Conservation (phyloP, 2,113 vertebrate species). For the Cervus canadensis region DNA sequence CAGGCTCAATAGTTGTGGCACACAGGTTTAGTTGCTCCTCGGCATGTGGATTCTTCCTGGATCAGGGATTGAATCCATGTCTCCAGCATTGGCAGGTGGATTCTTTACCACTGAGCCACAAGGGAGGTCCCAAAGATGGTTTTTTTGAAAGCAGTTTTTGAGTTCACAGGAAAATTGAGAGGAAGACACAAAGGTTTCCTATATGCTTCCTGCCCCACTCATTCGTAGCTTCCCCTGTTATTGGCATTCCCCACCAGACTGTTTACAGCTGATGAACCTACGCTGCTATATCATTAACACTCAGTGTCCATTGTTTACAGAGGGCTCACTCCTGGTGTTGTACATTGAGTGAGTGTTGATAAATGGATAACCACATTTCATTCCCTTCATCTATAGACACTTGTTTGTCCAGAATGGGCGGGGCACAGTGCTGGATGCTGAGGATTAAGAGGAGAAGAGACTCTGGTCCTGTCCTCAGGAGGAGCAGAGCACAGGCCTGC, state of each 20-base stretch:
- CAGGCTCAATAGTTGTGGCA: background rate
- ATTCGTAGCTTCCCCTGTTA: rapidly evolving
- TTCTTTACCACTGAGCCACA: background rate
- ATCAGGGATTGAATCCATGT: background rate
- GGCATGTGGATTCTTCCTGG: background rate
- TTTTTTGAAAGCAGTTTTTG: background rate
- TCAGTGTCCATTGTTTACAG: background rate
- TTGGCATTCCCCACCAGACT: background rate
- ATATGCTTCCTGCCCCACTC: background rate
- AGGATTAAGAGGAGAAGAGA: background rate
- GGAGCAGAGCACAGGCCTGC: background rate
- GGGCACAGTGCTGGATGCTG: background rate
- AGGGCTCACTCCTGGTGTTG: background rate
- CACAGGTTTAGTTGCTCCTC: background rate
- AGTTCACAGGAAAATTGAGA: background rate
- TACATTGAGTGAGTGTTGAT: background rate
- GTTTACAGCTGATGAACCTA: background rate
- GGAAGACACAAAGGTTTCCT: background rate
- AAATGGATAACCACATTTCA: background rate
- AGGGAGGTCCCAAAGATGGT: background rate
- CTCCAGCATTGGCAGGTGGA: background rate
- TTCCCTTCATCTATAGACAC: background rate
- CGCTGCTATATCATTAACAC: background rate
- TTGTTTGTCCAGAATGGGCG: background rate
- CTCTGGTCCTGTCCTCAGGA: background rate